Percentiles rank a stretch among this genome's conserved stretches.
Conservation (phyloP, 1,140 invertebrate species). For the Drosophila serrata region DNA sequence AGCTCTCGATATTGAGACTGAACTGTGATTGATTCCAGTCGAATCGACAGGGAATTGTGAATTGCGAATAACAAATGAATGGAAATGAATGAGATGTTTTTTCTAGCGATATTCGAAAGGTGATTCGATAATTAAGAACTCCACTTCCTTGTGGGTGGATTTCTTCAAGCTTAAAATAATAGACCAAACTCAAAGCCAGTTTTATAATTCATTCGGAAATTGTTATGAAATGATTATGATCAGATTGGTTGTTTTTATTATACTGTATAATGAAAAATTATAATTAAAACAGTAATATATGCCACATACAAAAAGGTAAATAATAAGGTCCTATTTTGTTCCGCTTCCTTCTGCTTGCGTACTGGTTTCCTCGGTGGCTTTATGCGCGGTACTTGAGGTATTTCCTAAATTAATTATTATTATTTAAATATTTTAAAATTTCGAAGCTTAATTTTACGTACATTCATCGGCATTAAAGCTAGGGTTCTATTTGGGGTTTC, state of each 20-base stretch:
- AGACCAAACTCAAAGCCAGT: too few species aligned
- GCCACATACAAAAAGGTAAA: not conserved
- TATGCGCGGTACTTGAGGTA: not conserved
- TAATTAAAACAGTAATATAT: not conserved
- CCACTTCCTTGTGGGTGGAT: slow-evolving; percentile 36
- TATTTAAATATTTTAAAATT: not conserved
- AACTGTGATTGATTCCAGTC: slow-evolving; percentile 22
- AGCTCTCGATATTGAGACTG: not conserved
- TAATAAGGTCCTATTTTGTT: not conserved
- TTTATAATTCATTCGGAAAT: not conserved
- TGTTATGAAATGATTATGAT: not conserved
- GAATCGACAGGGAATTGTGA: slow-evolving; percentile 33
- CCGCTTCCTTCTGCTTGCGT: not conserved
- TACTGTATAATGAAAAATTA: not conserved
- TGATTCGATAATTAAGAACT: slow-evolving; percentile 37
- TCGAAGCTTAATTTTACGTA: not conserved
- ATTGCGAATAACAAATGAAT: slow-evolving; percentile 42
- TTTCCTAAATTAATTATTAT: not conserved
- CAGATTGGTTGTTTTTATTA: not conserved
- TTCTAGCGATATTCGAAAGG: slow-evolving; percentile 33
- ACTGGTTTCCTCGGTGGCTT: not conserved
- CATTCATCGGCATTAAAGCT: not conserved
- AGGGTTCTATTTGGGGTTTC: not conserved
- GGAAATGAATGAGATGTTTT: slow-evolving; percentile 42
- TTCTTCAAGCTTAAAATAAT: not conserved